Conservation (phyloP, 2,113 vertebrate species). For the Emydocephalus ijimae region DNA sequence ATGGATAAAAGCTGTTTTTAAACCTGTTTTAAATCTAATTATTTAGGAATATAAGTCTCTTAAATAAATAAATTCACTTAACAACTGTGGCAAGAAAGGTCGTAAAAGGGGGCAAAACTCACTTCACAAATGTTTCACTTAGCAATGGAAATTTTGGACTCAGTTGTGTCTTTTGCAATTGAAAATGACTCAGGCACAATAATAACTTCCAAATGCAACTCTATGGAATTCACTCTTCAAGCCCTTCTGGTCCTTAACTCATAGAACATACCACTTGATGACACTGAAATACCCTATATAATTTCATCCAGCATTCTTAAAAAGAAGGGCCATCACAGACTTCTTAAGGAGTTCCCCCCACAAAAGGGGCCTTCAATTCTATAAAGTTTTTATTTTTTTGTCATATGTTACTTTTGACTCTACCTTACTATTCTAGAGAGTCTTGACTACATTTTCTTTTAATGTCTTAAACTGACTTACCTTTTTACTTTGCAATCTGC, state of each 20-base stretch:
- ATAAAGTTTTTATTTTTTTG: neutral
- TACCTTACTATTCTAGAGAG: neutral
- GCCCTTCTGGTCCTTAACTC: neutral
- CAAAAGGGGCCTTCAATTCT: neutral
- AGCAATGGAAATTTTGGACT: no score
- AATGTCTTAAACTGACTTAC: neutral
- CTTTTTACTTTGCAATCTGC: neutral
- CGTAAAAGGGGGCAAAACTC: no score
- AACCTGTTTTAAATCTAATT: no score
- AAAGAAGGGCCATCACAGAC: neutral
- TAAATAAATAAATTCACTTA: no score
- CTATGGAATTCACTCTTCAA: neutral
- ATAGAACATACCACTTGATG: neutral
- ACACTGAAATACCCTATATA: neutral
- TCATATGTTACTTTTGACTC: neutral
- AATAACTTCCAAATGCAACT: neutral
- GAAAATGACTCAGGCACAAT: neutral
- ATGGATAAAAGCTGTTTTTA: no score
- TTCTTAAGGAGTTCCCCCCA: neutral
- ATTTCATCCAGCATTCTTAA: neutral
- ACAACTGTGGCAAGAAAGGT: no score
- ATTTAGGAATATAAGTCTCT: no score
- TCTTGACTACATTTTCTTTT: neutral
- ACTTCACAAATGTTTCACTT: no score
- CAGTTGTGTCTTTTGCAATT: neutral